Conservation (phyloP, 2,888 invertebrate species). For the Adelphocoris suturalis region DNA sequence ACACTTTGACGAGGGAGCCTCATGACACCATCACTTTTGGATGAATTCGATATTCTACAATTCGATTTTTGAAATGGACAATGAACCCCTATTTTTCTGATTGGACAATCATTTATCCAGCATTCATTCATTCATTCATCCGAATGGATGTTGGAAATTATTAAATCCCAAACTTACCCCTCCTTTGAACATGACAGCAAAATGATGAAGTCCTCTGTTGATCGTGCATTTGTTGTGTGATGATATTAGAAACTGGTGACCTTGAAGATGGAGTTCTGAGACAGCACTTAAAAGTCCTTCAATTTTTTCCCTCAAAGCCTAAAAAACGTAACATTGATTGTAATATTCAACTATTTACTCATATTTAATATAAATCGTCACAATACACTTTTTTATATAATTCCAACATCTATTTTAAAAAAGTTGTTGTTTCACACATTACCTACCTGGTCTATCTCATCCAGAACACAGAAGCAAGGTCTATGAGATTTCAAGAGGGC, state of each 20-base stretch:
- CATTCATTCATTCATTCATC: not conserved
- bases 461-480: constrained; percentile 25
- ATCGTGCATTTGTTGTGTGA: constrained; percentile 1
- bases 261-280: not conserved
- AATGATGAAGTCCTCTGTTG: not conserved
- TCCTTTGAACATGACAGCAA: not conserved
- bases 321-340: not conserved
- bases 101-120: too few relatives aligned
- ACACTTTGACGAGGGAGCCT: too few relatives aligned
- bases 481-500: not conserved
- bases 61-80: too few relatives aligned
- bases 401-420: not conserved
- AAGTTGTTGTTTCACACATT: not conserved
- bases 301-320: not conserved
- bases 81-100: too few relatives aligned
- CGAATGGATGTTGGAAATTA: not conserved
- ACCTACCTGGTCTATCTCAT: constrained; percentile 29
- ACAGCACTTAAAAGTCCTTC: not conserved
- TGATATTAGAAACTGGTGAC: constrained; percentile 10
- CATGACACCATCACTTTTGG: too few relatives aligned
- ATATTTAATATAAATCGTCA: too few relatives aligned
- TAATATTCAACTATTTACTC: too few relatives aligned
- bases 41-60: too few relatives aligned
- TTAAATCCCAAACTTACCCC: not conserved
- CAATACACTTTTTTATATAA: too few relatives aligned